Evolutionary conservation across 1,140 invertebrate species (phyloP).

Genomic region (Drusus annulatus): DNA sequence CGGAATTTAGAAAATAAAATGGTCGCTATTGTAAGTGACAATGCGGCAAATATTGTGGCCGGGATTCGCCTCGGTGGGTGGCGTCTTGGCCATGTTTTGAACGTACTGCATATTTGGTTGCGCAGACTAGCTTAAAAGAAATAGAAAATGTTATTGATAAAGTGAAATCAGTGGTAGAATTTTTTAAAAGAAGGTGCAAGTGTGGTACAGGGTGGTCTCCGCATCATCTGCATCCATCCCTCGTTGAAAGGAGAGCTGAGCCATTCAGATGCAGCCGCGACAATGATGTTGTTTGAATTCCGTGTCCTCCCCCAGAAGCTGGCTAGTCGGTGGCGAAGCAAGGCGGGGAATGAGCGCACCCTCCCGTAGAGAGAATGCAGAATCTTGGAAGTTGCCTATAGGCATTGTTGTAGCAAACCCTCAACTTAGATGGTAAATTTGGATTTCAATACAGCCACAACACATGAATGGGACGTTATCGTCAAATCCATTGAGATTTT

Average conservation of each 20-base stretch:
- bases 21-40: background rate
- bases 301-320: too few species aligned
- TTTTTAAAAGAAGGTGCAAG: background rate
- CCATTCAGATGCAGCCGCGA: too few species aligned
- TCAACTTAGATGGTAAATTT: background rate
- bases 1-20: background rate
- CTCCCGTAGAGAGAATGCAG: too few species aligned
- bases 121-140: background rate
- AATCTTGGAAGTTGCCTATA: too few species aligned
- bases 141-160: background rate
- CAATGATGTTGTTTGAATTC: too few species aligned
- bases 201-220: too few species aligned
- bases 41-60: background rate
- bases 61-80: background rate
- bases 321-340: too few species aligned
- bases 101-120: background rate
- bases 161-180: background rate
- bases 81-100: background rate
- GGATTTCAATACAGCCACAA: too few species aligned
- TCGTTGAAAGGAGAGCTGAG: too few species aligned
- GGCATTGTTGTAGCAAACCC: too few species aligned
- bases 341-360: too few species aligned
- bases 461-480: background rate
- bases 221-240: too few species aligned
- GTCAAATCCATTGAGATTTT: background rate